phyloP scores from a whole-genome alignment of 2,113 vertebrate species.

The Corythaeola cristata region DNA sequence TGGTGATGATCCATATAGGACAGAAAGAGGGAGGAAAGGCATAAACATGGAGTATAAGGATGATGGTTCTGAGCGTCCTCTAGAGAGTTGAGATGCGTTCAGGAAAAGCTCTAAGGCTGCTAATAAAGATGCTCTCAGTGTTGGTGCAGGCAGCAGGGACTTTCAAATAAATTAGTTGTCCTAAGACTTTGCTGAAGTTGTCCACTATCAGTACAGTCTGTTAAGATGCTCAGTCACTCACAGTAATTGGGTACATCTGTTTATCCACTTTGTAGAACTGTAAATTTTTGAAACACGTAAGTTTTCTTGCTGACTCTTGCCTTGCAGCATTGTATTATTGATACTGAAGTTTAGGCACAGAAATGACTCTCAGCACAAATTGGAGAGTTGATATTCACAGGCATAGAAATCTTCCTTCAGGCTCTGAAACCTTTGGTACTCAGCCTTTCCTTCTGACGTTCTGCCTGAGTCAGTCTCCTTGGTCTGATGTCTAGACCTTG shows the following conservation, averaged over 20 bases:
- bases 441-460: slow-evolving; percentile 8
- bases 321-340: neutral
- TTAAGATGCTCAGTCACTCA: neutral
- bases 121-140: neutral
- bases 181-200: neutral
- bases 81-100: neutral
- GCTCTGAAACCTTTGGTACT: slow-evolving; percentile 20
- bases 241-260: neutral
- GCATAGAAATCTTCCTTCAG: slow-evolving; percentile 19
- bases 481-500: slow-evolving; percentile 87
- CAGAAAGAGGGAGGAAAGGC: neutral
- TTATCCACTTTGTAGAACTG: neutral
- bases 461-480: slow-evolving; percentile 75
- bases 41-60: neutral
- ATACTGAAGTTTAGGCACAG: neutral
- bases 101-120: neutral
- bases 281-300: neutral
- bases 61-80: neutral
- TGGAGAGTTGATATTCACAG: neutral
- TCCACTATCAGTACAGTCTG: neutral
- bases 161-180: neutral
- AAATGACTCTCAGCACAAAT: neutral
- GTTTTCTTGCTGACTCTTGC: neutral
- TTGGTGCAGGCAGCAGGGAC: neutral
- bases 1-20: neutral